Base-by-base conservation (phyloP, 2,113 vertebrate species). In the Cavia aperea region DNA sequence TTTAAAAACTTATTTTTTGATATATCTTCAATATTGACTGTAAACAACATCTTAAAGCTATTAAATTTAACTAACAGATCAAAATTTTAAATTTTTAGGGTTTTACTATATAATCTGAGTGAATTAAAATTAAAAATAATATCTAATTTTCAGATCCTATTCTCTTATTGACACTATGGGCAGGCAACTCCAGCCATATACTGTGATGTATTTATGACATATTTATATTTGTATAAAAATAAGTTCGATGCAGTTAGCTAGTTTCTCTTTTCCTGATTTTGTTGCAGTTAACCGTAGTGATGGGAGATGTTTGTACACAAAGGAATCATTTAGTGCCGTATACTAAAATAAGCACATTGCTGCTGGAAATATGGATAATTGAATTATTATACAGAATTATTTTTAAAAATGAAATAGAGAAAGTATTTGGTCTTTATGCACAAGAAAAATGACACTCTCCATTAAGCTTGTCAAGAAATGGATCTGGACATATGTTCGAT, bases 111-210 rank as follows among this genome's bases (percentile, higher is more conserved):
- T 90, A 68, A 26, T 88, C 0, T 91, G 96, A 97, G 77, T 96
- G 88, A 95, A 93, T 81, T 96, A 89, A 95, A 95, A 96, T 95
- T 96, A 88, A 93, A 96, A 96, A 90, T 96, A 91, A 94, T 92
- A 66, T 89, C 43, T 56, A 93, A 85, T 95, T 31, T 75, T 92
- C 89, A 23, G 83, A 86, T 63, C 54, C 33, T 92, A 65, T 86
- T 97, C 23, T 88, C 88, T 96, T 94, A 96, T 96, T 95, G 94
- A 86, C 95, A 95, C 43, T 97, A 98, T 98, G 97, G 96, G 39
- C 97, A 98, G 98, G 92, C 98, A 98, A 98, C 98, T 98, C 98
- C 98, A 98, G 98, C 97, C 96, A 95, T 94, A 21, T 92, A 95
- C 93, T 97, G 51, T 96, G 93, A 89, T 95, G 33, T 94, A 91